Percentiles rank a stretch among this genome's conserved stretches.
Evolutionary conservation across 2,797 vertebrate genomes (phyloP).

Genomic region (Sebastes dallii): DNA sequence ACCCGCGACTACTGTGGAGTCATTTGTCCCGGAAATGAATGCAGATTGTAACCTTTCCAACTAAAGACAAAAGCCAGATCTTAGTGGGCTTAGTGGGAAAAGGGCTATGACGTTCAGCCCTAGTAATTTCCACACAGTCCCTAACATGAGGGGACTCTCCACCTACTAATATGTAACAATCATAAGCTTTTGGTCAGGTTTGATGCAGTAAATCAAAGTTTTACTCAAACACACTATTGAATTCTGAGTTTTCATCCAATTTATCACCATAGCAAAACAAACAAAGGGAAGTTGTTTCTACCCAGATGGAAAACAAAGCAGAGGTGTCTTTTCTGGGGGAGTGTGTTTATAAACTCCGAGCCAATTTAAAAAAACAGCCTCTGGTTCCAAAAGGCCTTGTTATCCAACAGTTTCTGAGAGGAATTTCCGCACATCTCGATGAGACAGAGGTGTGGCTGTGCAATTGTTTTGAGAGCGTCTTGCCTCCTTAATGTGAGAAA

Average conservation of each 20-base stretch:
- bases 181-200: neutral
- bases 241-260: neutral
- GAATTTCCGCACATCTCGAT: neutral
- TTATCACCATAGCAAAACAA: constrained; percentile 1
- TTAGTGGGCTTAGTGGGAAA: neutral
- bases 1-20: neutral
- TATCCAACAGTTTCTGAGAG: constrained; percentile 18
- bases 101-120: too few species aligned
- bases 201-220: neutral
- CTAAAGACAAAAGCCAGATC: neutral
- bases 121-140: neutral
- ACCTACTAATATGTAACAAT: neutral
- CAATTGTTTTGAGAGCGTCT: constrained; percentile 25
- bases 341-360: constrained; percentile 26
- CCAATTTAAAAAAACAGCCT: constrained; percentile 40
- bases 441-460: constrained; percentile 25
- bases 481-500: constrained; percentile 1
- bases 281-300: neutral
- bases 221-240: neutral
- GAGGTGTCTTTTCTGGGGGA: constrained; percentile 32
- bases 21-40: neutral
- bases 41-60: neutral
- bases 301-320: constrained; percentile 33
- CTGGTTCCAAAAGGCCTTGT: constrained; percentile 30
- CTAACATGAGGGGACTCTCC: neutral